Conservation (phyloP, 2,797 vertebrate species). For the Podargus strigoides region DNA sequence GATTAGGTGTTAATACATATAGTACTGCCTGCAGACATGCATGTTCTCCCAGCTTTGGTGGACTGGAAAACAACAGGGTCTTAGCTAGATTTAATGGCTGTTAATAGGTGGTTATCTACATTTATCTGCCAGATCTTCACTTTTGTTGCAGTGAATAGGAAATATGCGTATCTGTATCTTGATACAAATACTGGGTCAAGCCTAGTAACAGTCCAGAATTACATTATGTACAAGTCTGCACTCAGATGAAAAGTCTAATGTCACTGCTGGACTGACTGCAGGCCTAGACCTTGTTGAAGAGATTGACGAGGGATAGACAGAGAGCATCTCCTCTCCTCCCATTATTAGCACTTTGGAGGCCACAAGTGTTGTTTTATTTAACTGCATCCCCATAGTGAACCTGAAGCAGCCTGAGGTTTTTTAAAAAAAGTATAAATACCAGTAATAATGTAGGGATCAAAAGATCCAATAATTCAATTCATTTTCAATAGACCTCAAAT, state of each 20-base stretch:
- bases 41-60: not conserved
- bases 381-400: not conserved
- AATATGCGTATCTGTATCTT: not conserved
- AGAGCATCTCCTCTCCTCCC: not conserved
- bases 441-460: not conserved
- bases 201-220: not conserved
- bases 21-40: not conserved
- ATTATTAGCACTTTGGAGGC: not conserved
- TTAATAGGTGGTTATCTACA: not conserved
- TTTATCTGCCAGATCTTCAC: not conserved
- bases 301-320: not conserved
- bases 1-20: not conserved
- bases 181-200: not conserved
- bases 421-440: not conserved
- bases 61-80: not conserved
- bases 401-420: not conserved
- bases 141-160: not conserved
- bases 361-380: not conserved
- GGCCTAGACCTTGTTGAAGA: not conserved
- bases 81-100: not conserved
- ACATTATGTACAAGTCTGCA: not conserved
- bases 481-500: not conserved
- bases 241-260: not conserved
- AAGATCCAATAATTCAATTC: not conserved
- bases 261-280: not conserved